These are phyloP conservation scores for Coregonus suidteri DNA, from an alignment of 2,797 vertebrate genomes.

Conservation along the genomic window DNA sequence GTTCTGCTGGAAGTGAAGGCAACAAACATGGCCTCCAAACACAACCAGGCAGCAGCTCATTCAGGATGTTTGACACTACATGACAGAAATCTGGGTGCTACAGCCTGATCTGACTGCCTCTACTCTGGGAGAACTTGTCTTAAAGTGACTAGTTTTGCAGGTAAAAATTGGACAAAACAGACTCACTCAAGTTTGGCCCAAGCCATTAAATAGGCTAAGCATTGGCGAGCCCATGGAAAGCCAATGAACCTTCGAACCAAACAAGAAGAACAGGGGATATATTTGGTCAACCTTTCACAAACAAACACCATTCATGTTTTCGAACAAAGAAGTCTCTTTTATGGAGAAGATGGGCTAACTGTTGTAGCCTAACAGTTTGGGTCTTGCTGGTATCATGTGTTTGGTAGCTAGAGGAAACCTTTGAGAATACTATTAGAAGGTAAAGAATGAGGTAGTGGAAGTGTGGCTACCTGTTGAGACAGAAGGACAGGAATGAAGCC, in stretches of 20 bases:
- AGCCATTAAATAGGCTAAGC: neutral
- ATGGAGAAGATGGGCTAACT: neutral
- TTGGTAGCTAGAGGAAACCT: neutral
- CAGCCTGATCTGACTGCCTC: neutral
- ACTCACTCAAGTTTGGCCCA: neutral
- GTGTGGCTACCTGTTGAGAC: neutral
- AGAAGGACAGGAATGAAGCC: neutral
- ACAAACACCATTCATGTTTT: neutral
- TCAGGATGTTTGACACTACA: neutral
- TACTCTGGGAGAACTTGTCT: neutral
- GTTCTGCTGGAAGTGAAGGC: conserved; percentile 5
- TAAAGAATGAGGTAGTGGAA: neutral
- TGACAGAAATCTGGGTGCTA: neutral
- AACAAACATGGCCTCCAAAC: conserved; percentile 5
- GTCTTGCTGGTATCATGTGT: neutral
- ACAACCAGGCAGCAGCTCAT: neutral
- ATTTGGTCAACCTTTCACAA: neutral
- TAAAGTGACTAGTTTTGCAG: neutral
- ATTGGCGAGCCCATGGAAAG: neutral
- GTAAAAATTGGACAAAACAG: neutral
- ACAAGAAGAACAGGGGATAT: neutral
- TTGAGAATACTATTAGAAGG: neutral
- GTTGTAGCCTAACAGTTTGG: neutral
- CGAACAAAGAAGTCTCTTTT: neutral
- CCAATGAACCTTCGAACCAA: neutral